Evolutionary conservation across 92 coral and sea anemone species (phyloP).

Genomic region (Palythoa grandiflora): DNA sequence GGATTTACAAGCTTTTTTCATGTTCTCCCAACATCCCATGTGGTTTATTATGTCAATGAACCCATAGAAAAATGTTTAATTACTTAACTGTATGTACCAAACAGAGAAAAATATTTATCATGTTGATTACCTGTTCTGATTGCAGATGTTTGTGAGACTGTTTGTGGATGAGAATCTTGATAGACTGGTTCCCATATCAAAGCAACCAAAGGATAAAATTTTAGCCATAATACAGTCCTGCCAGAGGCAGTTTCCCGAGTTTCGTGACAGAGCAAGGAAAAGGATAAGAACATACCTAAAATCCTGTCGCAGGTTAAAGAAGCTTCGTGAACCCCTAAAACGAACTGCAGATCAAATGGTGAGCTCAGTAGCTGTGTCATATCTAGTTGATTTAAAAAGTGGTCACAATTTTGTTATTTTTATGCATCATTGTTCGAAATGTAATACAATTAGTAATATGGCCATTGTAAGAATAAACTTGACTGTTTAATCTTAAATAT

Average conservation of each 20-base stretch:
- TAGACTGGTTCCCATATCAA: conserved; percentile 98
- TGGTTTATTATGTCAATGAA: too few relatives aligned
- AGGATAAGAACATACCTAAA: conserved; percentile 95
- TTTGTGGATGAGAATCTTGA: conserved; percentile 98
- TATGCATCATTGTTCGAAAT: too few relatives aligned
- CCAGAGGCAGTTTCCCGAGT: conserved; percentile 98
- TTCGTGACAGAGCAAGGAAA: conserved; percentile 97
- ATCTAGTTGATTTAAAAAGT: background rate
- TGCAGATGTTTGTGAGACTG: conserved; percentile 95
- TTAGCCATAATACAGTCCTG: conserved; percentile 97
- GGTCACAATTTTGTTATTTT: background rate
- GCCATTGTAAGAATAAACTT: too few relatives aligned
- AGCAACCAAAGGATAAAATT: conserved; percentile 97
- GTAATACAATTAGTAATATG: too few relatives aligned
- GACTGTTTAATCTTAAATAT: too few relatives aligned
- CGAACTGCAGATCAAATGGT: conserved; percentile 99
- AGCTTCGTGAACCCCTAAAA: conserved; percentile 92
- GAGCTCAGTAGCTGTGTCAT: background rate
- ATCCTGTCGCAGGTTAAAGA: conserved; percentile 94
- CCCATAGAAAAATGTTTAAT: too few relatives aligned
- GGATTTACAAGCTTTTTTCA: too few relatives aligned
- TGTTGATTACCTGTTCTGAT: background rate
- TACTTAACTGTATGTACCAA: too few relatives aligned
- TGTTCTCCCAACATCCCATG: too few relatives aligned
- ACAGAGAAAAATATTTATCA: too few relatives aligned